These are phyloP conservation scores for Psylliodes chrysocephalus DNA, from an alignment of 2,888 invertebrate genomes.

Conservation along the genomic window DNA sequence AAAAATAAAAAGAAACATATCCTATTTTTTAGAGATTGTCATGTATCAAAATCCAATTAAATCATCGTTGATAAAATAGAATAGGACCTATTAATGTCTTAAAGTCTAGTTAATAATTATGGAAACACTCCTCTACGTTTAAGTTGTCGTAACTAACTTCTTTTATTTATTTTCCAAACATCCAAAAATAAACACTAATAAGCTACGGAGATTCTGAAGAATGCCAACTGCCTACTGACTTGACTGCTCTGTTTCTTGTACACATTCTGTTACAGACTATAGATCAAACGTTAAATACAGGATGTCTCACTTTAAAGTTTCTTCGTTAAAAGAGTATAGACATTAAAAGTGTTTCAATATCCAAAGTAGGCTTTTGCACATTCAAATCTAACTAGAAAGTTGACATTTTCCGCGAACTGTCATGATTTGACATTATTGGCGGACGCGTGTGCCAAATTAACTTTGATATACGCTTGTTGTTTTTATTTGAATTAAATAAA, in stretches of 20 bases:
- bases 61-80: too few relatives aligned
- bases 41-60: too few relatives aligned
- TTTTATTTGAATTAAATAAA: too few relatives aligned
- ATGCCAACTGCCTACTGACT: constrained; percentile 21
- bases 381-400: too few relatives aligned
- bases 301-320: background rate
- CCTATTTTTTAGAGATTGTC: too few relatives aligned
- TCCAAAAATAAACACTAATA: constrained; percentile 29
- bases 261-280: constrained; percentile 9
- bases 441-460: too few relatives aligned
- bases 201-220: constrained; percentile 16
- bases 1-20: too few relatives aligned
- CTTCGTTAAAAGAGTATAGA: background rate
- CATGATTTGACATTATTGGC: too few relatives aligned
- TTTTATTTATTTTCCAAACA: constrained; percentile 28
- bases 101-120: constrained; percentile 24
- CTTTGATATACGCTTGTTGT: too few relatives aligned
- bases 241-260: constrained; percentile 14
- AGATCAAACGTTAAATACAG: constrained; percentile 1
- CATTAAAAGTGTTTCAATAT: too few relatives aligned
- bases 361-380: too few relatives aligned
- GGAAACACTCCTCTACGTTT: constrained; percentile 19
- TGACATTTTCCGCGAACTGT: too few relatives aligned
- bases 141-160: constrained; percentile 23
- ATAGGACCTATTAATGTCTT: background rate